Base-by-base conservation (phyloP, 2,888 invertebrate species). In the Quadriops clusia region DNA sequence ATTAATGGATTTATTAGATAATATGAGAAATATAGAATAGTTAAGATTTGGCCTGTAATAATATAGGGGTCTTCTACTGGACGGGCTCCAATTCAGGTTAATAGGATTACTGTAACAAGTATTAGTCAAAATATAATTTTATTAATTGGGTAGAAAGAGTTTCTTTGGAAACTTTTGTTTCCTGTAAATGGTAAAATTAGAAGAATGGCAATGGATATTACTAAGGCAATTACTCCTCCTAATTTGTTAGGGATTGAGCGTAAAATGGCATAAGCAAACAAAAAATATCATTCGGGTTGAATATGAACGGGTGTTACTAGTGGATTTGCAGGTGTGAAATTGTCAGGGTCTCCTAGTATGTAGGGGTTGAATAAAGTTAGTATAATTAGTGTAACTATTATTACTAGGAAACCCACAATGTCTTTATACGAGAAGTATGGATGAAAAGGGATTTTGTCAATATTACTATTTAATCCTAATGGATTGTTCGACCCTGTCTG, bases 271-370 rank as follows among this genome's bases (percentile, higher is more conserved):
- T 83, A 83, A 8, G 82, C 80, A 67, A 82, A 83, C 65, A 84
- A 56, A 49, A 83, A 85, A 56, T 84, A 84, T 74, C 81, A 84
- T 71, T 85, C 83, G 24, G 79, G 82, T 68, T 82, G 77, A 64
- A 82, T 82, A 53, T 80, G 80, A 6, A 69, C 54, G 0, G 81
- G 80, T 0, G 79, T 80, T 9, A 73, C 65, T 63, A 77, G 47
- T 0, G 74, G 68, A 41, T 77, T 77, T 3, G 77, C 78, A 0
- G 72, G 71, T 11, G 69, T 74, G 62, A 79, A 83, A 62, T 81
- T 83, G 64, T 80, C 80, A 0, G 77, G 74, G 15, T 81, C 79
- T 44, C 70, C 67, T 53, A 82, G 46, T 51, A 74, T 38, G 45
- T 72, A 70, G 0, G 78, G 79, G 3, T 58, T 62, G 37, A 56